Conservation (phyloP, 2,888 invertebrate species). For the Drosophila meridionalis region DNA sequence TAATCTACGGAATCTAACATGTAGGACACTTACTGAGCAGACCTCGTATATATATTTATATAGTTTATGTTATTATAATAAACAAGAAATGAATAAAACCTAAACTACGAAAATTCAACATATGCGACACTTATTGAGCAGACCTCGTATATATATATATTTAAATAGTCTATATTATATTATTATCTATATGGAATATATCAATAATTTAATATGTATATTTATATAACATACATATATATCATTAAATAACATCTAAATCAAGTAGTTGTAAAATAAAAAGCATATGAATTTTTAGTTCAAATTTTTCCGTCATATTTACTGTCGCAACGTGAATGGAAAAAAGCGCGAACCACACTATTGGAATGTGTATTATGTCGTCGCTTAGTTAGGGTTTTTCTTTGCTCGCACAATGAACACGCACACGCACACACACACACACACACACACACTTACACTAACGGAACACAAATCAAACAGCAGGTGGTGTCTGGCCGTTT, state of each 20-base stretch:
- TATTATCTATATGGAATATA: too few species aligned
- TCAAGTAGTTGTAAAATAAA: not conserved
- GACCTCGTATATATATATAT: not conserved
- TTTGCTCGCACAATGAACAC: not conserved
- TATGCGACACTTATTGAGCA: too few species aligned
- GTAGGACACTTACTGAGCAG: too few species aligned
- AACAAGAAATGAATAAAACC: too few species aligned
- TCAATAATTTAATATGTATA: not conserved
- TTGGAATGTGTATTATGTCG: conserved; percentile 10
- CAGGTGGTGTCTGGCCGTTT: conserved; percentile 58
- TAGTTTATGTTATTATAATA: too few species aligned
- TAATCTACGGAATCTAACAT: too few species aligned
- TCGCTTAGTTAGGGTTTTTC: conserved; percentile 8
- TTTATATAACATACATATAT: not conserved
- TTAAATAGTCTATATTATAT: too few species aligned
- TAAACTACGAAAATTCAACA: too few species aligned
- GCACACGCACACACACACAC: not conserved
- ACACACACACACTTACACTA: not conserved
- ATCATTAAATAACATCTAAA: not conserved
- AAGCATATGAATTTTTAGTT: conserved; percentile 32
- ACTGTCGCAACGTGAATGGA: not conserved
- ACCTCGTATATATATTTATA: not conserved
- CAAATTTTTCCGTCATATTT: conserved; percentile 36
- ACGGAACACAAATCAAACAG: conserved; percentile 75
- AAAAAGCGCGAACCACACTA: conserved; percentile 14